Base-by-base conservation (phyloP, 2,888 invertebrate genomes). In the Trimorus sp. region DNA sequence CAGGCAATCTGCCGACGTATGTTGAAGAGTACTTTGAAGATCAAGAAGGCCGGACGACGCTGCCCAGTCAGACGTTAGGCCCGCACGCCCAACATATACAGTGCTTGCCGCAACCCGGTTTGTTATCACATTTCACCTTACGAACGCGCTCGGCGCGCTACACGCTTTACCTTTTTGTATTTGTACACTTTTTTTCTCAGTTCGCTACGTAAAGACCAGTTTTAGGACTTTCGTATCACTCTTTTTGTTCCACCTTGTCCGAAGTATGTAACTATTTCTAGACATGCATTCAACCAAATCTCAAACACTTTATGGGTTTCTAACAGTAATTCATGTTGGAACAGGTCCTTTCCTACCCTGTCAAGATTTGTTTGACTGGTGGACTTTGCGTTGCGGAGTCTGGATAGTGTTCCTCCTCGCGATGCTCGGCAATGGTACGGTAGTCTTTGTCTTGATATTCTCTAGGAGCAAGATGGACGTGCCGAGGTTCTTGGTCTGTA, bases 361-460 rank as follows among this genome's bases (percentile, higher is more conserved):
- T 92, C 96, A 97, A 89, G 98, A 98, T 92, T 93, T 98, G 71
- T 98, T 99, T 92, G 98, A 98, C 90, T 98, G 98, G 98, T 98
- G 98, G 98, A 98, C 98, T 5, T 93, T 98, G 86, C 95, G 98
- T 53, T 98, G 98, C 91, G 98, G 98, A 16, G 98, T 99, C 65
- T 99, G 99, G 99, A 95, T 98, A 14, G 98, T 99, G 56, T 99
- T 99, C 92, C 94, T 99, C 75, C 93, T 98, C 87, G 98, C 99
- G 51, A 95, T 99, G 93, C 94, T 99, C 65, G 99, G 99, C 83
- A 99, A 99, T 92, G 98, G 98, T 58, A 97, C 97, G 0, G 98
- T 99, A 9, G 97, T 98, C 12, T 97, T 98, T 89, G 98, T 99
- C 59, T 94, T 98, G 69, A 94, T 98, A 84, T 97, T 96, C 92